phyloP scores from a whole-genome alignment of 2,113 vertebrate species.

The Brachyistius frenatus region DNA sequence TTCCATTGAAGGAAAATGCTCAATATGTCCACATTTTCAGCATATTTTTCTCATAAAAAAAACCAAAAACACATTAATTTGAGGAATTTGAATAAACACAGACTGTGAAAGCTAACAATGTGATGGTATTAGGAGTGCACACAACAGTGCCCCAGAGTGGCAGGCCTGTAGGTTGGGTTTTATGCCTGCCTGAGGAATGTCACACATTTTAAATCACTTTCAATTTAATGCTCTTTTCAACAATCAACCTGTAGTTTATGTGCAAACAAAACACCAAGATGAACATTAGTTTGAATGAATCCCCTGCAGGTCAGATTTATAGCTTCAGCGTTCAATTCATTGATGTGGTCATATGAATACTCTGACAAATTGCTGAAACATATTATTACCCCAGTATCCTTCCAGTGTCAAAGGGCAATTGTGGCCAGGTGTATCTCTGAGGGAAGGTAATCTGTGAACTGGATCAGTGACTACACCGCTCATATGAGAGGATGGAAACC shows the following conservation, averaged over 20 bases:
- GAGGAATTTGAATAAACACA: not conserved
- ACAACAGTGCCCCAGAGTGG: constrained; percentile 34
- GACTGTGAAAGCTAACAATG: too few species aligned
- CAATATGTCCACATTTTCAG: constrained; percentile 12
- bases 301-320: constrained; percentile 12
- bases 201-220: constrained; percentile 26
- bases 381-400: constrained; percentile 44
- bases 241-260: constrained; percentile 25
- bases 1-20: constrained; percentile 27
- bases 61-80: not conserved
- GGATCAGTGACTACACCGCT: constrained; percentile 56
- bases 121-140: constrained; percentile 3
- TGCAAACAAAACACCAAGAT: not conserved
- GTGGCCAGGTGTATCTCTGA: constrained; percentile 56
- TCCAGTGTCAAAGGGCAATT: constrained; percentile 68
- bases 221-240: constrained; percentile 24
- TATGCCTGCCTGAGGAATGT: constrained; percentile 37
- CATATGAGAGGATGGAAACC: constrained; percentile 52
- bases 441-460: constrained; percentile 62
- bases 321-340: constrained; percentile 9
- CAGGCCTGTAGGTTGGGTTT: too few species aligned
- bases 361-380: constrained; percentile 38
- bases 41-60: not conserved
- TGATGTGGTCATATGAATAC: not conserved
- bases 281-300: constrained; percentile 15